phyloP scores from a whole-genome alignment of 2,888 invertebrate genomes.

The Himalopsyche kuldschensis region DNA sequence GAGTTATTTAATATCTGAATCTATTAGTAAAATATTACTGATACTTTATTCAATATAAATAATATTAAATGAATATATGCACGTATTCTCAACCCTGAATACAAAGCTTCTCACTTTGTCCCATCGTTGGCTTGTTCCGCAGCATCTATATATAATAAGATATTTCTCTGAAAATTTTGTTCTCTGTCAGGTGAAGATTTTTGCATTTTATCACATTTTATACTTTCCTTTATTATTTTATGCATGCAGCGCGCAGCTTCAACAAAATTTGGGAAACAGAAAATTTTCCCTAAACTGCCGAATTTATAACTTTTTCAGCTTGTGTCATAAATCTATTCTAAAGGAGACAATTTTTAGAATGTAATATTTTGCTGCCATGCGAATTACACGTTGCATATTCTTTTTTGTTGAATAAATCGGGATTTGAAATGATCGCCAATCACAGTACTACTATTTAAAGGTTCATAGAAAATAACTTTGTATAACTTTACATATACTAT shows the following conservation, averaged over 20 bases:
- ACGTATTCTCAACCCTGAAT: conserved; percentile 7
- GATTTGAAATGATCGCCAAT: too few species aligned
- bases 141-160: background rate
- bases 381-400: background rate
- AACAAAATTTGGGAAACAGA: background rate
- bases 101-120: conserved; percentile 29
- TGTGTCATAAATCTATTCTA: background rate
- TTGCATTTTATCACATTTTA: background rate
- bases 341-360: background rate
- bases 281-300: background rate
- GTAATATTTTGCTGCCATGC: background rate
- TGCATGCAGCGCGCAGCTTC: background rate
- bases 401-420: background rate
- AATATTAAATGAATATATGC: too few species aligned
- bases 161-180: background rate
- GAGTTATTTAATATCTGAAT: too few species aligned
- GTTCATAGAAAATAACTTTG: too few species aligned
- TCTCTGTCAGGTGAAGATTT: background rate
- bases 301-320: background rate
- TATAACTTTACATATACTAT: too few species aligned
- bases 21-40: too few species aligned
- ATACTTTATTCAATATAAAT: too few species aligned
- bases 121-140: conserved; percentile 30
- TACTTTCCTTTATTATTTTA: background rate
- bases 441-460: too few species aligned